Evolutionary conservation across 92 coral and sea anemone species (phyloP).

Genomic region (Porites evermanni): DNA sequence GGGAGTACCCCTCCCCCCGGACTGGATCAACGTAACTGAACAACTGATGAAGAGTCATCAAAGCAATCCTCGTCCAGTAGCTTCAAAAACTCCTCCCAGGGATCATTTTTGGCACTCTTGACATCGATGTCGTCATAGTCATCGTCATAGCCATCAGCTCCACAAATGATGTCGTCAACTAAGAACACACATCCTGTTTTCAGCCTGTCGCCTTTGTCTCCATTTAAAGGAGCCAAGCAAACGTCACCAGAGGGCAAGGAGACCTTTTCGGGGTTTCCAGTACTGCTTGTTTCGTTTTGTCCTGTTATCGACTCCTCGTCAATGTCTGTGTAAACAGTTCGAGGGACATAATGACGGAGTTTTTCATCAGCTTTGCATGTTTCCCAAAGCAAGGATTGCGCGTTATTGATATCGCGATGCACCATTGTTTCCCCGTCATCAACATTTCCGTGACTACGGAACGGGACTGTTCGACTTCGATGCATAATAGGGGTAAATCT

Average conservation of each 20-base stretch:
- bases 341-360: not conserved
- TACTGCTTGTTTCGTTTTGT: not conserved
- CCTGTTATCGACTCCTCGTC: not conserved
- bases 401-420: not conserved
- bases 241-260: no score
- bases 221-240: not conserved
- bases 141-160: not conserved
- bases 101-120: not conserved
- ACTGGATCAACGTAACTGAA: no score
- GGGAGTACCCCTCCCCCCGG: no score
- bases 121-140: not conserved
- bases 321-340: not conserved
- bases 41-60: not conserved
- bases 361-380: not conserved
- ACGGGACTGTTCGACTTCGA: constrained; percentile 4
- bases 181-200: not conserved
- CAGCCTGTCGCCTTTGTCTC: not conserved
- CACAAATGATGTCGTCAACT: not conserved
- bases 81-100: not conserved
- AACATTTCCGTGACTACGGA: not conserved
- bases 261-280: not conserved
- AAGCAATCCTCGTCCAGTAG: not conserved
- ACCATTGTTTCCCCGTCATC: no score
- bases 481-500: not conserved
- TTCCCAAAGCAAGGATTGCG: not conserved